Base-by-base conservation (phyloP, 2,797 vertebrate genomes). In the Syncerus caffer region DNA sequence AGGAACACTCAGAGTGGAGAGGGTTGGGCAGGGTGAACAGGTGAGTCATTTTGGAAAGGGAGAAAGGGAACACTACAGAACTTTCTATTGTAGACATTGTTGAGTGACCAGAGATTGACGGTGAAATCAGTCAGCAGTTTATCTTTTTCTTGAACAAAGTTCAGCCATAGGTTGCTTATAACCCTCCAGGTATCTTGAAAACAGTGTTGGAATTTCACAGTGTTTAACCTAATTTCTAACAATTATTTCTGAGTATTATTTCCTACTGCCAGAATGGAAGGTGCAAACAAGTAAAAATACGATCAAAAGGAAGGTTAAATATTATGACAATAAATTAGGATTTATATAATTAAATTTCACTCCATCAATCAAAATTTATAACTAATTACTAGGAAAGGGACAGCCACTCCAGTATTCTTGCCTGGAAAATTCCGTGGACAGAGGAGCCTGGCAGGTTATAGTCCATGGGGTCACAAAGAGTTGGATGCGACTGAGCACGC, bases 341-440 rank as follows among this genome's bases (percentile, higher is more conserved):
- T 79, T 96, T 51, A 57, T 71, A 12, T 67, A 71, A 96, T 71
- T 85, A 60, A 62, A 96, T 95, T 71, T 93, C 60, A 38, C 71
- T 74, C 2, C 89, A 93, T 82, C 25, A 31, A 14, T 90, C 67
- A 88, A 57, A 64, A 92, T 91, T 71, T 87, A 79, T 71, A 83
- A 82, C 64, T 76, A 85, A 71, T 74, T 64, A 64, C 38, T 42
- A 74, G 21, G 71, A 42, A 42, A 42, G 42, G 38, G 71, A 42
- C 74, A 74, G 71, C 38, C 71, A 14, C 29, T 74, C 71, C 71
- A 74, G 38, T 42, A 0, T 74, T 74, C 10, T 74, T 42, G 38
- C 38, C 38, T 42, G 71, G 71, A 74, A 71, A 74, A 14, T 74
- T 42, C 38, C 12, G 0, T 42, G 71, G 21, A 42, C 23, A 25